Percentiles rank a stretch among this genome's conserved stretches.
These are phyloP conservation scores for Laticauda colubrina DNA, from an alignment of 2,113 vertebrate species.

Conservation along the genomic window DNA sequence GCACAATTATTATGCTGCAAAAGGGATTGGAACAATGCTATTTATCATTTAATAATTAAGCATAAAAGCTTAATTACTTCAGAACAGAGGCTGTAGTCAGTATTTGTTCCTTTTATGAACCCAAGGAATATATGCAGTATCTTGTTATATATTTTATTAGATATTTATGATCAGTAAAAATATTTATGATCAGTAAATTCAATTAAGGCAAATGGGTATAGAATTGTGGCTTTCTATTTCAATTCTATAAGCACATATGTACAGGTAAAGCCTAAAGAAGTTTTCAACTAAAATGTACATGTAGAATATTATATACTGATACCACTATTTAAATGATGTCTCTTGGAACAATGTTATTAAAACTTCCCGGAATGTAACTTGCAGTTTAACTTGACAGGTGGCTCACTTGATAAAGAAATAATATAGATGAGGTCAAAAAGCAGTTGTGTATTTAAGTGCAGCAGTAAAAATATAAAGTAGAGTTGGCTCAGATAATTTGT, in stretches of 20 bases:
- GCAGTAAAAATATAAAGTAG: conserved; percentile 8
- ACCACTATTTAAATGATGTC: not conserved
- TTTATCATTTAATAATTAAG: not conserved
- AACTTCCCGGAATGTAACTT: not conserved
- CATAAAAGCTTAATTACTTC: not conserved
- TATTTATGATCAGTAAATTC: not conserved
- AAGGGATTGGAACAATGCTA: not conserved
- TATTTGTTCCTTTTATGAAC: not conserved
- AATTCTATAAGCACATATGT: not conserved
- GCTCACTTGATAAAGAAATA: conserved; percentile 1
- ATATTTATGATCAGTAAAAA: not conserved
- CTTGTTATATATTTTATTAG: not conserved
- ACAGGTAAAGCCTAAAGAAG: not conserved
- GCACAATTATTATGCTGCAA: not conserved
- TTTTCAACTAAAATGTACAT: not conserved
- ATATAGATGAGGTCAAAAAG: not conserved
- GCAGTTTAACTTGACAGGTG: not conserved
- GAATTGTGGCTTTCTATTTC: not conserved
- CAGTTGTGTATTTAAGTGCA: conserved; percentile 10
- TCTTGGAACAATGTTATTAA: not conserved
- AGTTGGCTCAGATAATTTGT: not conserved
- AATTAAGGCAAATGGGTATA: not conserved
- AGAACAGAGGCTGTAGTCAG: not conserved
- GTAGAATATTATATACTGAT: not conserved
- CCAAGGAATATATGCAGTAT: not conserved